Evolutionary conservation across 2,888 invertebrate species (phyloP), one percentile per base, ranked within the genome.

Genomic region (Lampropteryx suffumata): DNA sequence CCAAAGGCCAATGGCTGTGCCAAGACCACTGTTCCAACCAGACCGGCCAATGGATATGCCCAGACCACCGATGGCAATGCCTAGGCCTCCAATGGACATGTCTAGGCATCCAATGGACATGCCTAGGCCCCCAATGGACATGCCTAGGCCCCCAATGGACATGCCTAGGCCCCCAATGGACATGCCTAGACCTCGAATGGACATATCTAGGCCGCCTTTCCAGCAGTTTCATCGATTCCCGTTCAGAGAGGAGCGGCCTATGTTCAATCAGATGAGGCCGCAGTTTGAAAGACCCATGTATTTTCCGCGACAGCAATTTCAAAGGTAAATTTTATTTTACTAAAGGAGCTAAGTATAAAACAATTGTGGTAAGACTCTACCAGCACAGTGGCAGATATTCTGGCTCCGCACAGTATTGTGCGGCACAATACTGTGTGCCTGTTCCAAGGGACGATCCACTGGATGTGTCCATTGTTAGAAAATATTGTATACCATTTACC

Each of bases 271-370:
- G 3, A 60, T 66, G 10, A 58, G 70, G 6, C 78, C 77, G 0
- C 70, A 66, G 35, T 82, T 74, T 34, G 82, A 81, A 5, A 55
- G 83, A 12, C 79, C 77, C 0, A 64, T 69, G 58, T 82, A 74
- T 46, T 76, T 27, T 8, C 50, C 50, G 3, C 9, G 45, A 13
- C 46, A 47, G 12, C 42, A 33, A 29, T 51, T 51, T 21, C 51
- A 37, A 34, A 47, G 51, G 51, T 51, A 28, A 17, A 8, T 14
- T 2, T 12, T 5, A 29, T 17, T 17, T 3, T 17, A 17, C 2
- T 17, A 17, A 17, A 4, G 3, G n/a, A n/a, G n/a, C n/a, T n/a
- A n/a, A n/a, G n/a, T n/a, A n/a, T n/a, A n/a, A n/a, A n/a, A n/a
- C n/a, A n/a, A n/a, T n/a, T n/a, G n/a, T n/a, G n/a, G n/a, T n/a